phyloP scores from a whole-genome alignment of 92 coral and sea anemone species.

The Parazoanthus swiftii region DNA sequence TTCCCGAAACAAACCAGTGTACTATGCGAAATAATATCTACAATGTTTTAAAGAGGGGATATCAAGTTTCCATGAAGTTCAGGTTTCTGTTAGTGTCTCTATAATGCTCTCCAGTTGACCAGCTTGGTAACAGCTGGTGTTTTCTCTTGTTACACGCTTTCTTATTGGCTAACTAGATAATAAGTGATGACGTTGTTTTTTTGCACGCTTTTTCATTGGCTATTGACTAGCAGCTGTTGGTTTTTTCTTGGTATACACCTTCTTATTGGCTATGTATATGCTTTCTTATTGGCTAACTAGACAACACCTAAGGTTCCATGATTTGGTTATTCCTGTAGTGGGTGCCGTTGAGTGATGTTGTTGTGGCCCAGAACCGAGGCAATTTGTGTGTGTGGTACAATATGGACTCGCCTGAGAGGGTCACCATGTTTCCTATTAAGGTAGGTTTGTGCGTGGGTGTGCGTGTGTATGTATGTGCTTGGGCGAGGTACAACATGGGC shows the following conservation, averaged over 20 bases:
- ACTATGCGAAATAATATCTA: no score
- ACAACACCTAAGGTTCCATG: not conserved
- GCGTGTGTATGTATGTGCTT: slow-evolving; percentile 27
- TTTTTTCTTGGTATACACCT: no score
- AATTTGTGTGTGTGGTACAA: slow-evolving; percentile 98
- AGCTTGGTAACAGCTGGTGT: not conserved
- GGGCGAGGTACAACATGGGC: slow-evolving; percentile 97
- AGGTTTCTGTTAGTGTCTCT: not conserved
- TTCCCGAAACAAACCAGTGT: no score
- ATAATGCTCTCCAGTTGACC: not conserved
- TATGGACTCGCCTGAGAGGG: slow-evolving; percentile 96
- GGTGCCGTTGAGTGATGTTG: slow-evolving; percentile 99
- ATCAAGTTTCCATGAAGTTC: not conserved
- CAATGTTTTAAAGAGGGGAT: not conserved
- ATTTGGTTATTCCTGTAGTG: slow-evolving; percentile 57
- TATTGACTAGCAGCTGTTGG: no score
- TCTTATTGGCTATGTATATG: no score
- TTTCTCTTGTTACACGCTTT: not conserved
- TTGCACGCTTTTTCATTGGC: no score
- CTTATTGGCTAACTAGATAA: not conserved
- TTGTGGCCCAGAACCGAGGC: slow-evolving; percentile 98
- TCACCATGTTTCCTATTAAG: slow-evolving; percentile 99
- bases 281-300: not conserved
- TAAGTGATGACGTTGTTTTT: no score
- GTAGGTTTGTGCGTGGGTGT: slow-evolving; percentile 38